These are phyloP conservation scores for Phalera bucephala DNA, from an alignment of 2,888 invertebrate genomes.

Conservation along the genomic window DNA sequence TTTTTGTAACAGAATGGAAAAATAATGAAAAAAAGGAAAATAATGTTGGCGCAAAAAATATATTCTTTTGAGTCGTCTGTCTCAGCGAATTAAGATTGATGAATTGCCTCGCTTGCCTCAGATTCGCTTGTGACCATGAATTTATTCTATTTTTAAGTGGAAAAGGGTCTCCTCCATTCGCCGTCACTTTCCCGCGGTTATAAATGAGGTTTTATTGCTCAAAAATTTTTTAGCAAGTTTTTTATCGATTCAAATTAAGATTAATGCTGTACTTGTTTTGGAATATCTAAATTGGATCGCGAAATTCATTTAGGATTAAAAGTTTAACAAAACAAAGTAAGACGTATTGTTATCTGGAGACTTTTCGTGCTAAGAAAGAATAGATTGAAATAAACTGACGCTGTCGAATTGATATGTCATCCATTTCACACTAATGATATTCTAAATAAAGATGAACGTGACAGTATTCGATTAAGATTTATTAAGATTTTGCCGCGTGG, in stretches of 20 bases:
- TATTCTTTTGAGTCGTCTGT: slow-evolving; percentile 58
- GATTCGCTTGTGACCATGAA: slow-evolving; percentile 31
- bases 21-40: slow-evolving; percentile 48
- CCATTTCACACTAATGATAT: too few species aligned
- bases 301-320: too few species aligned
- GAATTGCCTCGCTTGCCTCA: slow-evolving; percentile 42
- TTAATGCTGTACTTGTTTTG: neutral
- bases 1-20: slow-evolving; percentile 24
- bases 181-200: slow-evolving; percentile 22
- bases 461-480: too few species aligned
- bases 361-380: too few species aligned
- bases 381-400: too few species aligned
- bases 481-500: too few species aligned
- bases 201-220: slow-evolving; percentile 31
- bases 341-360: too few species aligned
- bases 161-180: slow-evolving; percentile 22
- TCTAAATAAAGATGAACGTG: too few species aligned
- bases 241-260: slow-evolving; percentile 18
- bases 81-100: slow-evolving; percentile 64
- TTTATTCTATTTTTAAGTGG: slow-evolving; percentile 38
- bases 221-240: slow-evolving; percentile 16
- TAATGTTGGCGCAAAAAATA: slow-evolving; percentile 47
- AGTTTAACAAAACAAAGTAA: too few species aligned
- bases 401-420: too few species aligned
- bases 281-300: too few species aligned